phyloP scores from a whole-genome alignment of 2,113 vertebrate genomes.

The Lepus timidus region DNA sequence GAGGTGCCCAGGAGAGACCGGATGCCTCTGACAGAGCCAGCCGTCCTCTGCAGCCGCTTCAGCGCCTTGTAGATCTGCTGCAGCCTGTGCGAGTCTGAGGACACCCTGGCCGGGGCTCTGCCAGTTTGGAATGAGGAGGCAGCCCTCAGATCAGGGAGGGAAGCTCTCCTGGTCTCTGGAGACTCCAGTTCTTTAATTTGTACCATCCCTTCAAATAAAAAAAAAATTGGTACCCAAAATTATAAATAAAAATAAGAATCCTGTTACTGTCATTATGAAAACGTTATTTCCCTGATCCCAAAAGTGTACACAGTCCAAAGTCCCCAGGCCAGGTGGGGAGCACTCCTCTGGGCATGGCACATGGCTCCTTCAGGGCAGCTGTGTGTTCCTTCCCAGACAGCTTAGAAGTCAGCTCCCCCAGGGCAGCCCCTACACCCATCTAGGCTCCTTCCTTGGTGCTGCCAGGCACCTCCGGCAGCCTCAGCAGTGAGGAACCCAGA shows the following conservation, averaged over 20 bases:
- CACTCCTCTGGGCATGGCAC: background rate
- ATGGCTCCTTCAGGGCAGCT: no score
- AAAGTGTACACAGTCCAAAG: background rate
- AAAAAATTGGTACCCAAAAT: background rate
- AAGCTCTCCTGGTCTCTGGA: slow-evolving; percentile 92
- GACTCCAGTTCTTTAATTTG: background rate
- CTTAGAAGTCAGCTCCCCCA: background rate
- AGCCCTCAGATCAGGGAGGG: slow-evolving; percentile 91
- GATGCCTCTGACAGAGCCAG: slow-evolving; percentile 90
- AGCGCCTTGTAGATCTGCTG: slow-evolving; percentile 87
- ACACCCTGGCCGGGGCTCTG: slow-evolving; percentile 92
- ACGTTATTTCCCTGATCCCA: background rate
- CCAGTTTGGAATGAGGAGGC: slow-evolving; percentile 93
- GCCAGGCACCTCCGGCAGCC: background rate
- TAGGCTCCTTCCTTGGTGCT: background rate
- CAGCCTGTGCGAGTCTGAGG: slow-evolving; percentile 91
- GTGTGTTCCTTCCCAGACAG: slow-evolving; percentile 54
- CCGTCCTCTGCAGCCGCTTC: slow-evolving; percentile 84
- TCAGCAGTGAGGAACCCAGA: background rate
- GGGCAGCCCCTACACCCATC: no score
- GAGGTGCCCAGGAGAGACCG: slow-evolving; percentile 91
- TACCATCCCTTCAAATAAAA: no score
- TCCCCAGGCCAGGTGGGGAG: background rate
- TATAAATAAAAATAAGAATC: background rate
- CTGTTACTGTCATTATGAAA: background rate